A percentile compares a stretch with the other conserved stretches of the same genome.
These are phyloP conservation scores for Chrysolina americana DNA, from an alignment of 2,888 invertebrate genomes.

Conservation along the genomic window DNA sequence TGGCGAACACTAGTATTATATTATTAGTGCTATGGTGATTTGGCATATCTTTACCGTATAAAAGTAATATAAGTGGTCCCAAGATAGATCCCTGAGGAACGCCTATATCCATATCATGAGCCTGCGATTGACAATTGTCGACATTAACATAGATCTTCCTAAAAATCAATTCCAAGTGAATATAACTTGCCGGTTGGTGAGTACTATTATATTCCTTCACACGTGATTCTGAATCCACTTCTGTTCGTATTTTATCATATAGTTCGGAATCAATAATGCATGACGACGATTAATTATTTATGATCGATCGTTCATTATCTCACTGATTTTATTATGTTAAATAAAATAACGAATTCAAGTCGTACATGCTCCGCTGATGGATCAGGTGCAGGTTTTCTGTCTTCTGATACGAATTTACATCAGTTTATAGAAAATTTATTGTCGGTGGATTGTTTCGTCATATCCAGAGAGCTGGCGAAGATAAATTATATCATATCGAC, in stretches of 20 bases:
- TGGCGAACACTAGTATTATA: too few relatives aligned
- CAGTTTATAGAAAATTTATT: slow-evolving; percentile 50
- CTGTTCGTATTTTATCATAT: slow-evolving; percentile 62
- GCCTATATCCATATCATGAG: too few relatives aligned
- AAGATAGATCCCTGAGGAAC: too few relatives aligned
- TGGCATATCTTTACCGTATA: too few relatives aligned
- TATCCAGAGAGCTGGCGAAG: slow-evolving; percentile 27
- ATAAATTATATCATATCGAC: slow-evolving; percentile 17
- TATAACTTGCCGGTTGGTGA: too few relatives aligned
- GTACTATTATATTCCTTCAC: too few relatives aligned
- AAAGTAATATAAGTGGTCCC: too few relatives aligned
- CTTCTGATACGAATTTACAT: slow-evolving; percentile 46
- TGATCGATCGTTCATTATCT: slow-evolving; percentile 66
- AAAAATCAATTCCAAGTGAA: too few relatives aligned
- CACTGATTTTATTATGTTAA: slow-evolving; percentile 58
- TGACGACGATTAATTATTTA: slow-evolving; percentile 68
- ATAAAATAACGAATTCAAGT: slow-evolving; percentile 54
- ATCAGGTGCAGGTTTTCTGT: slow-evolving; percentile 52
- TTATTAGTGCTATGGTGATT: too few relatives aligned
- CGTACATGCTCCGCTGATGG: slow-evolving; percentile 46
- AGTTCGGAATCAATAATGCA: slow-evolving; percentile 67
- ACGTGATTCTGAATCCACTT: slow-evolving; percentile 29
- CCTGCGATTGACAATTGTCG: too few relatives aligned
- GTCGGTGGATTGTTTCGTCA: slow-evolving; percentile 37
- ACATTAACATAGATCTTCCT: too few relatives aligned